Evolutionary conservation across 2,113 vertebrate species (phyloP), one percentile per base, ranked within the genome.

Genomic region (Ibidorhyncha struthersii): DNA sequence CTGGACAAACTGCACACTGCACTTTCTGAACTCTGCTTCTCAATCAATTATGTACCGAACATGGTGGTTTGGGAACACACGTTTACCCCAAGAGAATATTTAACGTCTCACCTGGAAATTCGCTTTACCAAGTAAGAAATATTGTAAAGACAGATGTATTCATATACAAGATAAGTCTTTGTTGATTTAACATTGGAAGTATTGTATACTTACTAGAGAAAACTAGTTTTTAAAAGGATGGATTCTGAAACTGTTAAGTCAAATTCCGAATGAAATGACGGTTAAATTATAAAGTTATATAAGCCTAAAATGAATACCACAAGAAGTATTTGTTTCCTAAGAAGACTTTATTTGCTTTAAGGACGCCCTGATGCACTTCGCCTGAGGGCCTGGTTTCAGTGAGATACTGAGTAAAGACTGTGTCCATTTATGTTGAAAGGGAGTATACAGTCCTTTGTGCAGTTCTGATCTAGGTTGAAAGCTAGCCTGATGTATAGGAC

Each of bases 1-100:
- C 98, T 99, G 98, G 99, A 99, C 97, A 99, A 99, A 98, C 98
- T 99, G 96, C 99, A 99, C 98, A 99, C 99, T 52, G 99, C 99
- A 55, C 98, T 99, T 97, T 99, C 99, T 53, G 99, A 99, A 90
- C 99, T 99, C 97, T 99, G 99, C 98, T 99, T 99, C 98, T 99
- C 99, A 95, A 99, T 99, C 98, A 99, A 99, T 98, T 99, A 99
- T 1, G 99, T 99, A 82, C 99, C 99, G 43, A 99, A 99, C 98
- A 99, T 99, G 99, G 98, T 99, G 62, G 99, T 99, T 70, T 99
- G 99, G 99, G 99, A 99, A 34, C 99, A 99, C 97, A 99, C 99
- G 2, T 99, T 99, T 97, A 99, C 99, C 5, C 99, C 99, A 4
- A 98, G 99, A 70, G 99, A 99, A 94, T 99, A 99, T 96, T 98